A percentile compares a stretch with the other conserved stretches of the same genome.
Evolutionary conservation across 2,797 vertebrate species (phyloP).

Genomic region (Eleutherodactylus coqui): DNA sequence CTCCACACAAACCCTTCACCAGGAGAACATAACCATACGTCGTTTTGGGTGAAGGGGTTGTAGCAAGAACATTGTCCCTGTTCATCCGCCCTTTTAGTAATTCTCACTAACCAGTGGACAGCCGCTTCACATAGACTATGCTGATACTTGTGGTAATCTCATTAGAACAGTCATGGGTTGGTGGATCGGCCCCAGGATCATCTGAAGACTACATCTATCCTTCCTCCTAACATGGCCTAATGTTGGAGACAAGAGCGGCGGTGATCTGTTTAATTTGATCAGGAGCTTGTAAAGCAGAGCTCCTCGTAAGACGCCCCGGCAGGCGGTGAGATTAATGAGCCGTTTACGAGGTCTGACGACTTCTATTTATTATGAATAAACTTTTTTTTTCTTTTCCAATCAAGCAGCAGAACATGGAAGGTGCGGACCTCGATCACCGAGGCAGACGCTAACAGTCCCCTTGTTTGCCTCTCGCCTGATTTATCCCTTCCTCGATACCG

Average conservation of each 20-base stretch:
- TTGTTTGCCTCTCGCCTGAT: conserved; percentile 26
- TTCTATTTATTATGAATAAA: conserved; percentile 47
- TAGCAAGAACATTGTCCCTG: too few species aligned
- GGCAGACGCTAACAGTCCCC: conserved; percentile 32
- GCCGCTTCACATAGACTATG: too few species aligned
- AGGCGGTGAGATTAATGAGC: conserved; percentile 52
- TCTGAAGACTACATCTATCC: background rate
- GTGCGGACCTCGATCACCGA: conserved; percentile 1
- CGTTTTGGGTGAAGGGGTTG: too few species aligned
- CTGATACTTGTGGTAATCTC: background rate
- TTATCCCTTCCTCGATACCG: conserved; percentile 28
- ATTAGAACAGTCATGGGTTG: background rate
- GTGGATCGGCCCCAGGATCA: too few species aligned
- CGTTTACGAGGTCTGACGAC: conserved; percentile 34
- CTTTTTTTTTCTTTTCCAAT: conserved; percentile 11
- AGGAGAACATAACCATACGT: too few species aligned
- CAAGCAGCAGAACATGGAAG: conserved; percentile 22
- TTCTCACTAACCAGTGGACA: too few species aligned
- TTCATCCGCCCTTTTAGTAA: too few species aligned
- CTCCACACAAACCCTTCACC: too few species aligned
- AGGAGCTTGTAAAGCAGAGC: conserved; percentile 42
- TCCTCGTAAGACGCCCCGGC: conserved; percentile 26
- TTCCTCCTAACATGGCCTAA: conserved; percentile 1
- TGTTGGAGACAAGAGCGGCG: background rate
- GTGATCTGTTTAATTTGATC: conserved; percentile 21